Percentiles rank a stretch among this genome's conserved stretches.
Evolutionary conservation across 2,797 vertebrate genomes (phyloP).

Genomic region (Acomys russatus): DNA sequence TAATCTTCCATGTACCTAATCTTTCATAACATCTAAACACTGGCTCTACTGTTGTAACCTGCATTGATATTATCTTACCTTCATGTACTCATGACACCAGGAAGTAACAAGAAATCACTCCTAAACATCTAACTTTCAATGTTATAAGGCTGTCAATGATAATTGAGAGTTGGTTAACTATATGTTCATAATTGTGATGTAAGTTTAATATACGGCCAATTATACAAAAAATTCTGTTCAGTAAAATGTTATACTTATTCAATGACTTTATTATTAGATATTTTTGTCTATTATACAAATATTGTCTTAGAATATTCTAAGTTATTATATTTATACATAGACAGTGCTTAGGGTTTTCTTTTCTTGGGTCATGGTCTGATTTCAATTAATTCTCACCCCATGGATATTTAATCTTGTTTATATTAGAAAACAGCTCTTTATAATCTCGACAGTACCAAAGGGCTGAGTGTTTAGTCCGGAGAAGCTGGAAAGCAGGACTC

Average conservation of each 20-base stretch:
- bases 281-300: neutral
- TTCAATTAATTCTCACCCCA: neutral
- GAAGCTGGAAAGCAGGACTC: too few species aligned
- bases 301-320: neutral
- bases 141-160: neutral
- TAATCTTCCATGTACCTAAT: neutral
- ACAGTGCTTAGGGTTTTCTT: neutral
- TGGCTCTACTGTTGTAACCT: neutral
- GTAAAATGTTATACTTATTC: neutral
- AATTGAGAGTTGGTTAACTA: neutral
- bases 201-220: neutral
- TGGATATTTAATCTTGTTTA: neutral
- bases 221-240: neutral
- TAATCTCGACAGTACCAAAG: accelerated
- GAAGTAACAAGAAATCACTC: neutral
- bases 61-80: neutral
- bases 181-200: neutral
- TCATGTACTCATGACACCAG: neutral
- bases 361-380: neutral
- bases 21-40: neutral
- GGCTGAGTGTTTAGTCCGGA: accelerated
- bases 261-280: neutral
- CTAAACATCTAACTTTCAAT: neutral
- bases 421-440: neutral
- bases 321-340: neutral